Conservation (phyloP, 2,113 vertebrate genomes). For the Psammodynastes pulverulentus region DNA sequence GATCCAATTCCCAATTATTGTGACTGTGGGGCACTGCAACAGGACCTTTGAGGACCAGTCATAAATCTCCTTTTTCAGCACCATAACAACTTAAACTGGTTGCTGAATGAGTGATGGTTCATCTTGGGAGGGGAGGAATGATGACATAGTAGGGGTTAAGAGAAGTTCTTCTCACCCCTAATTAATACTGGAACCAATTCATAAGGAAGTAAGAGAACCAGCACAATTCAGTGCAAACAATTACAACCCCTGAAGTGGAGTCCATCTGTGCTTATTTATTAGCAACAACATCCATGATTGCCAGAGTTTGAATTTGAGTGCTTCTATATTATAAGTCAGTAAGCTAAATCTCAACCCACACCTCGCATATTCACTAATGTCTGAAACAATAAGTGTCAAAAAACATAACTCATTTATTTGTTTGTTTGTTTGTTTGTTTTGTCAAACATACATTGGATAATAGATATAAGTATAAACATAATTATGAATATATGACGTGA, state of each 20-base stretch:
- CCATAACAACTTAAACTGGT: not conserved
- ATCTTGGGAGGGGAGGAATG: not conserved
- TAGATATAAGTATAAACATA: no score
- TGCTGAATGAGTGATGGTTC: not conserved
- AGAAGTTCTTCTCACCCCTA: no score
- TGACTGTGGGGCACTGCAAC: not conserved
- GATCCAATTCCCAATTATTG: not conserved
- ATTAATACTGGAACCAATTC: no score
- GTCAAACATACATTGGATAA: no score
- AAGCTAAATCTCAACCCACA: not conserved
- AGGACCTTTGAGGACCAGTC: not conserved
- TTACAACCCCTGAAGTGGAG: no score
- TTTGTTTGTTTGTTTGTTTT: no score
- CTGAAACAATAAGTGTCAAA: not conserved
- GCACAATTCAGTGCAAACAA: no score
- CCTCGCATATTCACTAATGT: not conserved
- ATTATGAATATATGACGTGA: no score
- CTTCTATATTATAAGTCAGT: not conserved
- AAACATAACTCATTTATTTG: not conserved
- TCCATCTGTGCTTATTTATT: not conserved
- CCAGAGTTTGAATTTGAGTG: not conserved
- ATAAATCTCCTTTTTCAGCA: not conserved
- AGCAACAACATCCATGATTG: not conserved
- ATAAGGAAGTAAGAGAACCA: no score
- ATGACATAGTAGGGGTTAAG: no score